phyloP scores from a whole-genome alignment of 1,140 invertebrate species.

The Zaprionus kolodkinae region DNA sequence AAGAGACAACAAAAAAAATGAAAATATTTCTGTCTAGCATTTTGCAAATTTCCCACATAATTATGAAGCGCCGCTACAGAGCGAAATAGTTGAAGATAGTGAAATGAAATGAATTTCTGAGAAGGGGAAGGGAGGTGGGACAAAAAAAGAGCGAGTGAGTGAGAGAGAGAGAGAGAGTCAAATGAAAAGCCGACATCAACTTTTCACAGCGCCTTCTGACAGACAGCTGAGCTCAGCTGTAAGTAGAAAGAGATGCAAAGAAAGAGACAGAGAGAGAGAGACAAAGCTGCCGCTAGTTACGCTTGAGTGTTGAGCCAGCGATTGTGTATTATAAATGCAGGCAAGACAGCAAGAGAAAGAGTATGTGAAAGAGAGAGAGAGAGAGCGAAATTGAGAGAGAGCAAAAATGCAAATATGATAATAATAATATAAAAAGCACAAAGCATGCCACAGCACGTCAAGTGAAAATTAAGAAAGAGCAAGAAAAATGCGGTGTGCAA shows the following conservation, averaged over 20 bases:
- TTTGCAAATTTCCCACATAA: constrained; percentile 79
- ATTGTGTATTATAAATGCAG: constrained; percentile 51
- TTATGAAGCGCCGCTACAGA: constrained; percentile 68
- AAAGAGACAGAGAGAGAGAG: neutral
- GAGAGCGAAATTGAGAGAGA: constrained; percentile 9
- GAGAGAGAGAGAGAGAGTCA: constrained; percentile 19
- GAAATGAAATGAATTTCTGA: constrained; percentile 17
- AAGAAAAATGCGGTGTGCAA: constrained; percentile 1
- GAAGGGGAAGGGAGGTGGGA: constrained; percentile 1
- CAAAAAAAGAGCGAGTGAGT: constrained; percentile 5
- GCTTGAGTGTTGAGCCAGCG: constrained; percentile 40
- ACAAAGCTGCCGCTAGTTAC: constrained; percentile 20
- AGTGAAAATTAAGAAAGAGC: constrained; percentile 78
- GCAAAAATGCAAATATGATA: constrained; percentile 76
- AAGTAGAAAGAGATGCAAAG: constrained; percentile 6
- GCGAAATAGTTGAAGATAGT: constrained; percentile 14
- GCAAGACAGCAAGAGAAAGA: constrained; percentile 14
- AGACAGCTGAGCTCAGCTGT: constrained; percentile 43
- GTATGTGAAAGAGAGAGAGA: neutral
- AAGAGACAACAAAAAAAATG: constrained; percentile 30
- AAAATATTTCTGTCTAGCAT: constrained; percentile 77
- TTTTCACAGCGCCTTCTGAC: constrained; percentile 40
- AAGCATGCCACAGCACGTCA: constrained; percentile 69
- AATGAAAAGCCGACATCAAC: constrained; percentile 47
- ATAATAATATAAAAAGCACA: constrained; percentile 74